Evolutionary conservation across 2,888 invertebrate species (phyloP), one percentile per base, ranked within the genome.

Genomic region (Alsophila aescularia): DNA sequence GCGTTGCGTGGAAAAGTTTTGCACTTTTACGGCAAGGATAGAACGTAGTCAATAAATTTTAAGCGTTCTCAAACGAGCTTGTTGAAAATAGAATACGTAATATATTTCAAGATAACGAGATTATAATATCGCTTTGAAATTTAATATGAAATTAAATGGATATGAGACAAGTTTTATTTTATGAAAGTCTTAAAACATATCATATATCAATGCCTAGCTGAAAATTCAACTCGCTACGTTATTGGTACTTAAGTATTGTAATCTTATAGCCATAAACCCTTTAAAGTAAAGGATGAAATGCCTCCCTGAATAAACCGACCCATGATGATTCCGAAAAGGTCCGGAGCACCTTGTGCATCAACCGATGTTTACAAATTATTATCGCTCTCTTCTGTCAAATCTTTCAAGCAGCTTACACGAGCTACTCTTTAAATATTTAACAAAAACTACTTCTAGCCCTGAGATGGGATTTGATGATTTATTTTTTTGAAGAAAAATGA

Each of bases 41-140:
- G 73, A 74, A 70, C 68, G 69, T 64, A 77, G 73, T 81, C 81
- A 75, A 85, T 86, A 85, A 77, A 81, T 81, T 77, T 79, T 73
- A 77, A 79, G 72, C 75, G 72, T 73, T 75, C 72, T 77, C 68
- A 75, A 81, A 82, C 77, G 79, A 78, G 72, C 76, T 77, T 68
- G 68, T 78, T 65, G 59, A 69, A 73, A 72, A 72, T 67, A 73
- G 77, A 81, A 75, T 81, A 79, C 74, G 75, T 82, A 81, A 79
- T 81, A 80, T 84, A 83, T 78, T 81, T 82, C 77, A 83, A 79
- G 77, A 84, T 83, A 81, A 81, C 73, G 77, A 73, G 77, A 81
- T 79, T 77, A 75, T 84, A 85, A 86, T 83, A 47, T 37, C 79
- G 79, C 75, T 69, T 81, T 73, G 77, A 86, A 83, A 83, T 87